Percentiles rank a stretch among this genome's conserved stretches.
Evolutionary conservation across 2,113 vertebrate genomes (phyloP).

Genomic region (Sceloporus undulatus): DNA sequence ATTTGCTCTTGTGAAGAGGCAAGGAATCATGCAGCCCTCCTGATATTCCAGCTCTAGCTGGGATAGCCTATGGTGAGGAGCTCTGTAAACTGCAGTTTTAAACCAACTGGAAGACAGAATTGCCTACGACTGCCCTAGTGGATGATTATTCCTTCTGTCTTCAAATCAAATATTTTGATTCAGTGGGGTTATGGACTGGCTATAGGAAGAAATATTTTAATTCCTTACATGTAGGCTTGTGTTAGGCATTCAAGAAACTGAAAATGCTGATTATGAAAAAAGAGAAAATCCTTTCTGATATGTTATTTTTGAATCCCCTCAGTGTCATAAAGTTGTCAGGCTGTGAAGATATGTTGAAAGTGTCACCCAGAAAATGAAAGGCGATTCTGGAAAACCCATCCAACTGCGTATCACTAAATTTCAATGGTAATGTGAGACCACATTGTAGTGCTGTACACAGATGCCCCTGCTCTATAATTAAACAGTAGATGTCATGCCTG

Average conservation of each 20-base stretch:
- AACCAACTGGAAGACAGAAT: too few species aligned
- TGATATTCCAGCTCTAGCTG: too few species aligned
- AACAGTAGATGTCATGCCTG: constrained; percentile 69
- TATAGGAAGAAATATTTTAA: constrained; percentile 37
- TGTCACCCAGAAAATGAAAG: background rate
- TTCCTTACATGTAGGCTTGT: constrained; percentile 32
- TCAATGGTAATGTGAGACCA: constrained; percentile 38
- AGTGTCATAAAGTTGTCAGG: background rate
- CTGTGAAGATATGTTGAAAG: constrained; percentile 19
- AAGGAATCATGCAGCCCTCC: too few species aligned
- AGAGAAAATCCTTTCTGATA: rapidly evolving
- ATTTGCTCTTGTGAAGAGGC: background rate
- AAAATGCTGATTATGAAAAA: constrained; percentile 15
- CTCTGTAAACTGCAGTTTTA: too few species aligned
- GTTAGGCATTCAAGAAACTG: constrained; percentile 45
- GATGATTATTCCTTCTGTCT: background rate
- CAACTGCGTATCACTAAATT: background rate
- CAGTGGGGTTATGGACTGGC: constrained; percentile 31
- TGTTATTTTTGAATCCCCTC: background rate
- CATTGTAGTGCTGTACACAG: constrained; percentile 37
- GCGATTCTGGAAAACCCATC: constrained; percentile 29
- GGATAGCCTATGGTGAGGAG: too few species aligned
- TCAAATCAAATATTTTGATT: background rate
- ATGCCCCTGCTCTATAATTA: constrained; percentile 67
- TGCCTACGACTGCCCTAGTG: too few species aligned